phyloP scores from a whole-genome alignment of 2,888 invertebrate species.

The Muscina levida region DNA sequence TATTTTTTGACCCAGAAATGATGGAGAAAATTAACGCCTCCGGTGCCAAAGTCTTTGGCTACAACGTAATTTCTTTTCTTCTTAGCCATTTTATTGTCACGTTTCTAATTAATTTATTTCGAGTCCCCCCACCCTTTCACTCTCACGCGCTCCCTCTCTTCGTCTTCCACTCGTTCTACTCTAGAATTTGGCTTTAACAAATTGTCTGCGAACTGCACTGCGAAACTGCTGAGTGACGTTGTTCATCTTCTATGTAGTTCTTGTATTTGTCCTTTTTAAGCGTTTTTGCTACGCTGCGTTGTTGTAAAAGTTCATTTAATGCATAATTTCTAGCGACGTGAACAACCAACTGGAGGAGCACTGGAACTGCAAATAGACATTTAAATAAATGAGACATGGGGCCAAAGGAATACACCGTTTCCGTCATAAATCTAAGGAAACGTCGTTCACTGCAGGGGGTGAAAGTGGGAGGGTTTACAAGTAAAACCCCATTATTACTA shows the following conservation, averaged over 20 bases:
- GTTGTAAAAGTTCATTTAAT: conserved; percentile 4
- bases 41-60: background rate
- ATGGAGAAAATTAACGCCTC: conserved; percentile 11
- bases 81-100: conserved; percentile 37
- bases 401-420: background rate
- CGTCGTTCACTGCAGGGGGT: no score
- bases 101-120: conserved; percentile 49
- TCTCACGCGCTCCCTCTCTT: background rate
- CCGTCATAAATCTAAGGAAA: background rate
- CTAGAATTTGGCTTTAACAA: background rate
- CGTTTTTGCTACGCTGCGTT: background rate
- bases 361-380: background rate
- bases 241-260: background rate
- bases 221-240: background rate
- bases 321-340: conserved; percentile 10
- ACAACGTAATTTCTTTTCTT: conserved; percentile 1
- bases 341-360: background rate
- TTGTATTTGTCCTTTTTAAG: background rate
- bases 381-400: background rate
- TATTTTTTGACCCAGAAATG: conserved; percentile 3
- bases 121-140: no score
- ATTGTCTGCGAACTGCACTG: background rate
- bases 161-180: background rate
- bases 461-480: background rate
- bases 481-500: background rate